These are phyloP conservation scores for Ceratina japonica DNA, from an alignment of 1,140 invertebrate genomes.

Conservation along the genomic window DNA sequence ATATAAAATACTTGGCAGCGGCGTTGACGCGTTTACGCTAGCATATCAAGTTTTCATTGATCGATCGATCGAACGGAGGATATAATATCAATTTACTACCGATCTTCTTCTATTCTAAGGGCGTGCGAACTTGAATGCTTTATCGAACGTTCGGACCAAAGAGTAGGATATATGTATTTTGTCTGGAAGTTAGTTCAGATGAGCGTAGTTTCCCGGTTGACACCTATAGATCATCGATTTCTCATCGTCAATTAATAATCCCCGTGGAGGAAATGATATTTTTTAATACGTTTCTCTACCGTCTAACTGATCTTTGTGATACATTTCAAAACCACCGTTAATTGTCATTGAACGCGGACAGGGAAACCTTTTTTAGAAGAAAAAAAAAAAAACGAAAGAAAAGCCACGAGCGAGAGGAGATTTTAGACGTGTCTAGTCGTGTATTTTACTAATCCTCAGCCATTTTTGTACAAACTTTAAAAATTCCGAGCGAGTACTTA, in stretches of 20 bases:
- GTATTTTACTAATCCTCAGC: slow-evolving; percentile 39
- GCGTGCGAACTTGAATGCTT: slow-evolving; percentile 6
- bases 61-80: neutral
- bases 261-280: slow-evolving; percentile 27
- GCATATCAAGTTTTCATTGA: neutral
- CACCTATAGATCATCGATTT: slow-evolving; percentile 16
- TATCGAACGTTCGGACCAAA: slow-evolving; percentile 32
- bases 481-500: slow-evolving; percentile 10
- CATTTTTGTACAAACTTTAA: slow-evolving; percentile 19
- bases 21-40: slow-evolving; percentile 3
- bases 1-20: neutral
- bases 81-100: too few species aligned
- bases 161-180: slow-evolving; percentile 39
- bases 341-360: neutral
- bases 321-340: slow-evolving; percentile 10
- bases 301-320: slow-evolving; percentile 30
- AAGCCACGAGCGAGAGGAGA: too few species aligned
- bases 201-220: slow-evolving; percentile 15
- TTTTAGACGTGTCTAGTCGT: neutral
- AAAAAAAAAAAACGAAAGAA: too few species aligned
- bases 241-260: slow-evolving; percentile 39
- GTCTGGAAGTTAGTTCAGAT: slow-evolving; percentile 8
- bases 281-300: slow-evolving; percentile 46
- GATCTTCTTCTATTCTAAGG: too few species aligned
- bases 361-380: too few species aligned